These are phyloP conservation scores for Cydia amplana DNA, from an alignment of 1,140 invertebrate species.

Conservation along the genomic window DNA sequence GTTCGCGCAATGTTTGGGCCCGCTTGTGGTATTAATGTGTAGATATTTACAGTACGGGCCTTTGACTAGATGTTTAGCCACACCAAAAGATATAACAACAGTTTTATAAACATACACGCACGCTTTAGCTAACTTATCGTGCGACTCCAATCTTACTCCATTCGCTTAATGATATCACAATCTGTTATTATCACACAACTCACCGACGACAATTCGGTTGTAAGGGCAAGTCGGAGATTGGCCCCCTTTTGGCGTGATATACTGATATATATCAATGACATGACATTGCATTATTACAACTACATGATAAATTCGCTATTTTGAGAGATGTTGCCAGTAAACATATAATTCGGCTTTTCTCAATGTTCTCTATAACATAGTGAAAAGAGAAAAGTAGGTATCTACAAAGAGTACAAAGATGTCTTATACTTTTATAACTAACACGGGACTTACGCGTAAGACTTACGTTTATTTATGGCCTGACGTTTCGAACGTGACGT, in stretches of 20 bases:
- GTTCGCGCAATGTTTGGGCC: slow-evolving; percentile 61
- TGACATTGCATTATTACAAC: slow-evolving; percentile 58
- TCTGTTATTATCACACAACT: slow-evolving; percentile 14
- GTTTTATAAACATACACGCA: slow-evolving; percentile 7
- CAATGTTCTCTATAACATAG: slow-evolving; percentile 58
- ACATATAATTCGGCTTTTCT: slow-evolving; percentile 78
- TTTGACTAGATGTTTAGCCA: slow-evolving; percentile 57
- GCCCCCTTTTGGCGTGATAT: background rate
- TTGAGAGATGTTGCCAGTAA: slow-evolving; percentile 75
- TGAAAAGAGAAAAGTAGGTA: slow-evolving; percentile 1
- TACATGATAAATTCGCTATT: slow-evolving; percentile 72
- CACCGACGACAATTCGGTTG: background rate
- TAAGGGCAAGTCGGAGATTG: background rate
- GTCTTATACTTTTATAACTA: too few relatives aligned
- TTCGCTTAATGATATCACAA: slow-evolving; percentile 6
- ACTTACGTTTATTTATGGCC: too few relatives aligned
- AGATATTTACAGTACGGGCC: slow-evolving; percentile 54
- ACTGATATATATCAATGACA: background rate
- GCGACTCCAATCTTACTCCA: background rate
- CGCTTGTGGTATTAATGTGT: slow-evolving; percentile 39
- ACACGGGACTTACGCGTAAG: too few relatives aligned
- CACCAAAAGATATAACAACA: slow-evolving; percentile 36
- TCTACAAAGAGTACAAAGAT: background rate
- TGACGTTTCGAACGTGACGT: too few relatives aligned
- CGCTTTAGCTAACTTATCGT: slow-evolving; percentile 22